Evolutionary conservation across 2,797 vertebrate genomes (phyloP).

Genomic region (Cuculus canorus): DNA sequence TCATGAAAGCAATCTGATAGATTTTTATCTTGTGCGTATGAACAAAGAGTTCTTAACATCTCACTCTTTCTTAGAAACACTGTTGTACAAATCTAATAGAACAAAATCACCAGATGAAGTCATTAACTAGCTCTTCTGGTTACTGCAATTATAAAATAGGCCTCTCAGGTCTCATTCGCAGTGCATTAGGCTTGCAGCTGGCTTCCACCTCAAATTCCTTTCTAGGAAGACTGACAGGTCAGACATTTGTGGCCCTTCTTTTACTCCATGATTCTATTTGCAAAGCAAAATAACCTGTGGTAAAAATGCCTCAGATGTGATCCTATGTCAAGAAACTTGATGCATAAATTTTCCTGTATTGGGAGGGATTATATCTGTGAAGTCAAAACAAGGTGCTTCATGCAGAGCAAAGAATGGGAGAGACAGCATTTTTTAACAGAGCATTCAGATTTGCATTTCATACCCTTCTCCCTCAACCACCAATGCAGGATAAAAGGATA

Average conservation of each 20-base stretch:
- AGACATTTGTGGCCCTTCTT: background rate
- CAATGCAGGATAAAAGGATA: background rate
- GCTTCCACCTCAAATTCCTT: background rate
- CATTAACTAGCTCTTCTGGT: background rate
- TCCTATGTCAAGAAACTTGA: background rate
- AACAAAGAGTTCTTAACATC: background rate
- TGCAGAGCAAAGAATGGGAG: background rate
- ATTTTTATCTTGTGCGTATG: background rate
- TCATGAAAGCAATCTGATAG: background rate
- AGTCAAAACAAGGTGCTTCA: background rate
- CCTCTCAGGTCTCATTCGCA: background rate
- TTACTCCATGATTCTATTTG: background rate
- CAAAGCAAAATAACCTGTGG: background rate
- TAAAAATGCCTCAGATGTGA: background rate
- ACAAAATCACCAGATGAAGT: background rate
- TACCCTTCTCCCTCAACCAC: background rate
- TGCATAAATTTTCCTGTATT: background rate
- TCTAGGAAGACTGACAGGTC: background rate
- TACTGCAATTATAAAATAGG: background rate
- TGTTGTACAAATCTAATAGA: background rate
- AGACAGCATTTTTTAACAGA: background rate
- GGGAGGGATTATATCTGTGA: background rate
- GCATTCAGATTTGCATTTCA: background rate
- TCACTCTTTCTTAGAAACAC: background rate
- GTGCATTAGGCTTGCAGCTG: accelerated